Conservation (phyloP, 1,140 invertebrate genomes). For the Meloidogyne chitwoodi region DNA sequence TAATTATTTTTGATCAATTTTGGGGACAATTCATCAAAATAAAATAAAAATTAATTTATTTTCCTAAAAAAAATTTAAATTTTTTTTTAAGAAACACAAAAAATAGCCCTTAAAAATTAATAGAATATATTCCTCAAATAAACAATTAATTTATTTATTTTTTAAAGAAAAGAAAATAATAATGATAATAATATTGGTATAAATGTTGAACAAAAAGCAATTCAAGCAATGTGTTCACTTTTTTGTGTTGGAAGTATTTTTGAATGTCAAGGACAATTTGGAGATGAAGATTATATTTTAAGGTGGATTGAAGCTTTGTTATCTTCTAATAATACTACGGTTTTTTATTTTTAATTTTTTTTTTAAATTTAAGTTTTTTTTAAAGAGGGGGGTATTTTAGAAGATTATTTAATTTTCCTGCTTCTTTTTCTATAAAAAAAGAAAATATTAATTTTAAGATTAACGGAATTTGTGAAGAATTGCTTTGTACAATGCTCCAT, state of each 20-base stretch:
- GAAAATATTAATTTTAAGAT: slow-evolving; percentile 73
- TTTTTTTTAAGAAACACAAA: too few relatives aligned
- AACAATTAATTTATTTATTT: not conserved
- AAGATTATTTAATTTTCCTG: too few relatives aligned
- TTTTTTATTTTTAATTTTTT: slow-evolving; percentile 59
- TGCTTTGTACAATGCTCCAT: slow-evolving; percentile 84
- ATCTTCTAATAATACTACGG: slow-evolving; percentile 79
- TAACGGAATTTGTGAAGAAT: slow-evolving; percentile 82
- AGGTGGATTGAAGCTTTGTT: slow-evolving; percentile 86
- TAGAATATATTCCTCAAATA: slow-evolving; percentile 24
- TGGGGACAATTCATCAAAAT: too few relatives aligned
- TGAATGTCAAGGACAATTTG: slow-evolving; percentile 69
- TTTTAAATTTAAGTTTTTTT: slow-evolving; percentile 23
- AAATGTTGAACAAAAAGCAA: slow-evolving; percentile 69
- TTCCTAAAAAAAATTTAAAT: too few relatives aligned
- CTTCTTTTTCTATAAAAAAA: too few relatives aligned
- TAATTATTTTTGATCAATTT: too few relatives aligned
- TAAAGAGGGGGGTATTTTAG: too few relatives aligned
- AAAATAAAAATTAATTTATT: too few relatives aligned
- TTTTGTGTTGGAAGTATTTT: slow-evolving; percentile 91
- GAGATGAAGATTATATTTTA: slow-evolving; percentile 83
- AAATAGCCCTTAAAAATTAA: too few relatives aligned
- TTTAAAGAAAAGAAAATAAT: slow-evolving; percentile 49
- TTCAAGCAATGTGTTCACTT: slow-evolving; percentile 82
- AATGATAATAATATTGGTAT: slow-evolving; percentile 60